Base-by-base conservation (phyloP, 2,113 vertebrate genomes). In the Crotalus helleri region DNA sequence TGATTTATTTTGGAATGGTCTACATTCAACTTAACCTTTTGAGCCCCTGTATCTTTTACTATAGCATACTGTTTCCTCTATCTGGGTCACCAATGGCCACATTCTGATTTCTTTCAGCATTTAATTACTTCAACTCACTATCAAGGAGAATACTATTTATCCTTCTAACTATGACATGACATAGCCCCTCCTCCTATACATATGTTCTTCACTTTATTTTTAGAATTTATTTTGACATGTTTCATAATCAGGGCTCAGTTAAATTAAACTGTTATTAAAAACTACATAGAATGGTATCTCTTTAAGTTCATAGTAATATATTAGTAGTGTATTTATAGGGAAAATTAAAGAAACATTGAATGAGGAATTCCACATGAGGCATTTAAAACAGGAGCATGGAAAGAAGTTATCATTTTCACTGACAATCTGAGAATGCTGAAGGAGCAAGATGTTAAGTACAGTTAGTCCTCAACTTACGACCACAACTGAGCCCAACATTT, bases 341-440 rank as follows among this genome's bases (percentile, higher is more conserved):
- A 44, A 58, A 85, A 54, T 58, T n/a, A n/a, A 39, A 19, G 12
- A 17, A 19, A 5, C 9, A 33, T 26, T 10, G 39, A 85, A 59
- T 26, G 86, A 87, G 57, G 19, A 92, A 87, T 54, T 13, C 44
- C 44, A 49, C 21, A 0, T 53, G 59, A 69, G 51, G 11, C 33
- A 86, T 39, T 46, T 81, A 46, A 23, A 13, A 64, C 11, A 51
- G 26, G 55, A 57, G 29, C 29, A 69, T 29, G 4, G 64, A 69
- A 69, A 90, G 49, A 87, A 87, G 51, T 92, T 92, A 26, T 92
- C 26, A 46, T 29, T n/a, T 2, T 64, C 87, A 87, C 49, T 0
- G 3, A n/a, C 92, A 81, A 6, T 59, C 91, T 89, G 15, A 49
- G 6, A 89, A 33, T 88, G 85, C 91, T 39, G 88, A 94, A 85